phyloP scores from a whole-genome alignment of 1,140 invertebrate genomes.

The Drosophila nigrodunni region DNA sequence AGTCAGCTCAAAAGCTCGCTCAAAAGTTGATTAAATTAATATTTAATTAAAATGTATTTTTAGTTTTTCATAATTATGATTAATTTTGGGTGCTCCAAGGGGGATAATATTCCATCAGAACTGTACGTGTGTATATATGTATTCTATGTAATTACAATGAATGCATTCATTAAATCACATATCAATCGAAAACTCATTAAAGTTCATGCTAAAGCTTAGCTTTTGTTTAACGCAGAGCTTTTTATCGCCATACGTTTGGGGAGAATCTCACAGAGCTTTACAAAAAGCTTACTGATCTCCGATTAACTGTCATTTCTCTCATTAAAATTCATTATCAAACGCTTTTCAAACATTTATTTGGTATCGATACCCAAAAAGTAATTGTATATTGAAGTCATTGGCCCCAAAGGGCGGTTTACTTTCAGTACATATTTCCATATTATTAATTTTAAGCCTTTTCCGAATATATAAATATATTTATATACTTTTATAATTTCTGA shows the following conservation, averaged over 20 bases:
- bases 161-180: slow-evolving; percentile 45
- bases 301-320: neutral
- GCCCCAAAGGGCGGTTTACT: slow-evolving; percentile 20
- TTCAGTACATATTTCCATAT: slow-evolving; percentile 9
- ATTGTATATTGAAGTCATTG: slow-evolving; percentile 23
- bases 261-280: slow-evolving; percentile 16
- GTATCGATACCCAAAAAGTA: neutral
- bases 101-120: neutral
- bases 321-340: slow-evolving; percentile 27
- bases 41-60: slow-evolving; percentile 1
- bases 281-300: neutral
- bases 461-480: slow-evolving; percentile 39
- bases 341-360: slow-evolving; percentile 12
- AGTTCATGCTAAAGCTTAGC: slow-evolving; percentile 55
- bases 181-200: slow-evolving; percentile 22
- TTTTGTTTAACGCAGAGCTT: slow-evolving; percentile 64
- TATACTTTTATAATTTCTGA: slow-evolving; percentile 61
- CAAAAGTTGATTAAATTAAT: slow-evolving; percentile 25
- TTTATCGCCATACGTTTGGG: too few relatives aligned
- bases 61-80: slow-evolving; percentile 15
- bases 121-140: slow-evolving; percentile 73
- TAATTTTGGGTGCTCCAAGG: slow-evolving; percentile 21
- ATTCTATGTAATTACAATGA: slow-evolving; percentile 76
- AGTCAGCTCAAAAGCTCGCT: slow-evolving; percentile 13
- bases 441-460: slow-evolving; percentile 29